A percentile compares a stretch with the other conserved stretches of the same genome.
Conservation (phyloP, 1,140 invertebrate species). For the Diorhabda carinulata region DNA sequence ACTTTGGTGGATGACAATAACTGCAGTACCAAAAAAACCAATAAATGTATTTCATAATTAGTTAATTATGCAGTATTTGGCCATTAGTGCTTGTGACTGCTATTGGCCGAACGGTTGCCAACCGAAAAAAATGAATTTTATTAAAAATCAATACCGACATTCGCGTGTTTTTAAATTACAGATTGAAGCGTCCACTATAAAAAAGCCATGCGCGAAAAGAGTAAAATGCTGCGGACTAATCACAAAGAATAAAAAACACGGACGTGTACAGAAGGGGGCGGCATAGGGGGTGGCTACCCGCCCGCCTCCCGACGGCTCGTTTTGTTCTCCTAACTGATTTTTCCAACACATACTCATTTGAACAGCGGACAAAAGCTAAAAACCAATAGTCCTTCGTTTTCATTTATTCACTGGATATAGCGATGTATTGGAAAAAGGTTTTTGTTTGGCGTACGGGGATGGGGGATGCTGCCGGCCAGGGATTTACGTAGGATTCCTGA, state of each 20-base stretch:
- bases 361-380: slow-evolving; percentile 47
- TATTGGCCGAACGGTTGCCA: slow-evolving; percentile 44
- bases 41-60: slow-evolving; percentile 45
- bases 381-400: slow-evolving; percentile 48
- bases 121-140: slow-evolving; percentile 48
- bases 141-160: slow-evolving; percentile 47
- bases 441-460: slow-evolving; percentile 38
- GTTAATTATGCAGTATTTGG: slow-evolving; percentile 45
- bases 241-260: slow-evolving; percentile 46
- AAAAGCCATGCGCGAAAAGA: slow-evolving; percentile 47
- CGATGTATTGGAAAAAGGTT: slow-evolving; percentile 45
- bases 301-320: slow-evolving; percentile 35
- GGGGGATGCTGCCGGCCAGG: slow-evolving; percentile 56
- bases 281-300: slow-evolving; percentile 23
- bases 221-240: slow-evolving; percentile 46
- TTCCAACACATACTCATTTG: slow-evolving; percentile 45
- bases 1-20: slow-evolving; percentile 29
- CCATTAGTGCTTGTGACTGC: slow-evolving; percentile 45
- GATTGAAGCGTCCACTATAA: slow-evolving; percentile 45
- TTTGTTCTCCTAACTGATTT: slow-evolving; percentile 48
- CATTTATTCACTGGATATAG: slow-evolving; percentile 45
- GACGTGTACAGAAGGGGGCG: slow-evolving; percentile 31
- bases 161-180: slow-evolving; percentile 48
- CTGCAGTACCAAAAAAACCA: slow-evolving; percentile 35
- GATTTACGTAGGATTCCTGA: slow-evolving; percentile 51